Evolutionary conservation across 23 tunicate genomes (phyloP), one percentile per base, ranked within the genome.

Genomic region (Styela clava): DNA sequence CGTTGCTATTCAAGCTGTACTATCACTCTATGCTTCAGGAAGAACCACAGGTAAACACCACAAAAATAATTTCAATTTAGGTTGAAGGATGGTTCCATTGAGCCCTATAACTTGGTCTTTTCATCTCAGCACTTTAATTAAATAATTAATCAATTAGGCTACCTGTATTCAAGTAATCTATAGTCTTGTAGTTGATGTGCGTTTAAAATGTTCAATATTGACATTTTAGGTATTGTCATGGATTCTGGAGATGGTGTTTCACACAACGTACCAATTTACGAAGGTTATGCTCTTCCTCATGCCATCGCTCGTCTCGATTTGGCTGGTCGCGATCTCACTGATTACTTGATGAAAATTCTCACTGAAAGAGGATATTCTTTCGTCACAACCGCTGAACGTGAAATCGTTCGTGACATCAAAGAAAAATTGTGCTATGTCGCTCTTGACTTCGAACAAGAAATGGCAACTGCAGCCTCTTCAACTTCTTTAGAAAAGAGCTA

Each of bases 161-260:
- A n/a, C n/a, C n/a, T n/a, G n/a, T n/a, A n/a, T n/a, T n/a, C n/a
- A n/a, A n/a, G n/a, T n/a, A n/a, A n/a, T n/a, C n/a, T n/a, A n/a
- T n/a, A n/a, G n/a, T n/a, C n/a, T n/a, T n/a, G n/a, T n/a, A n/a
- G n/a, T n/a, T n/a, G n/a, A n/a, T n/a, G n/a, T n/a, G n/a, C n/a
- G n/a, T n/a, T n/a, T n/a, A n/a, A n/a, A n/a, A n/a, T n/a, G n/a
- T n/a, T n/a, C n/a, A n/a, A n/a, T n/a, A n/a, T n/a, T n/a, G n/a
- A n/a, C 56, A 3, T 33, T 63, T 3, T 7, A 65, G 71, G 71
- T 65, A 92, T 92, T 63, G 97, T 92, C 1, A 61, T 92, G 52
- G 97, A 92, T 62, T 85, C 91, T 63, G 97, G 97, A 28, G 97
- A 94, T 80, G 98, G 98, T 85, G 98, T 94, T 24, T 94, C 98